Conservation (phyloP, 2,888 invertebrate genomes). For the Sminthurinus aureus region DNA sequence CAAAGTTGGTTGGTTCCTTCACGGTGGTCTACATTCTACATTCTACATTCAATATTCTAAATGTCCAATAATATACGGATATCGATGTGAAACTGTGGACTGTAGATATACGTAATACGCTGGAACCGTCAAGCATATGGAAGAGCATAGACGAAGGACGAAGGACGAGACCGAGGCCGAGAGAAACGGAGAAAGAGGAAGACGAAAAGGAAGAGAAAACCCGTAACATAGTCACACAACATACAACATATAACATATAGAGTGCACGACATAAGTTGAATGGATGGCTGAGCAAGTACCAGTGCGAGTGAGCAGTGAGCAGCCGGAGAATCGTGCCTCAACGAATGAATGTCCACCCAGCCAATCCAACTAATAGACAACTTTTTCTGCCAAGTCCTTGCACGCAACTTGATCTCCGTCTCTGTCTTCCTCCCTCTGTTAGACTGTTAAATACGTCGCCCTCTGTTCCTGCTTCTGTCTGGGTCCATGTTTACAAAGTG, state of each 20-base stretch:
- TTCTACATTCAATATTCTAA: no score
- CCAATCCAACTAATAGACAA: conserved; percentile 17
- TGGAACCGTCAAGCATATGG: neutral
- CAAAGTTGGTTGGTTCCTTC: no score
- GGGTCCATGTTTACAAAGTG: no score
- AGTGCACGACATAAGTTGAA: neutral
- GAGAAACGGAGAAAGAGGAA: neutral
- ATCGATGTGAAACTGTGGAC: no score
- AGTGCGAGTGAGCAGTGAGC: no score
- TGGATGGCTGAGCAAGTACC: neutral
- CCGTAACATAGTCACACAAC: neutral
- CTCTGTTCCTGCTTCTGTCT: no score
- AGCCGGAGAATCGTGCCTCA: neutral
- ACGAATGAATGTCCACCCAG: conserved; percentile 12
- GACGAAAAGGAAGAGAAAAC: neutral
- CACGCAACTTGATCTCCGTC: conserved; percentile 11
- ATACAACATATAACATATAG: no score
- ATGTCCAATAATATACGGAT: no score
- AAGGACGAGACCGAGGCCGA: no score
- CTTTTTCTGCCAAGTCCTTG: neutral
- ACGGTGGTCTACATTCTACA: no score
- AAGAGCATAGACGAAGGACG: no score
- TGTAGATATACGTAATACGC: neutral
- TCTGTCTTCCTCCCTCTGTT: neutral
- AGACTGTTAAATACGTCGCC: no score